Percentiles rank a stretch among this genome's conserved stretches.
These are phyloP conservation scores for Bilobella aurantiaca DNA, from an alignment of 1,140 invertebrate species.

Conservation along the genomic window DNA sequence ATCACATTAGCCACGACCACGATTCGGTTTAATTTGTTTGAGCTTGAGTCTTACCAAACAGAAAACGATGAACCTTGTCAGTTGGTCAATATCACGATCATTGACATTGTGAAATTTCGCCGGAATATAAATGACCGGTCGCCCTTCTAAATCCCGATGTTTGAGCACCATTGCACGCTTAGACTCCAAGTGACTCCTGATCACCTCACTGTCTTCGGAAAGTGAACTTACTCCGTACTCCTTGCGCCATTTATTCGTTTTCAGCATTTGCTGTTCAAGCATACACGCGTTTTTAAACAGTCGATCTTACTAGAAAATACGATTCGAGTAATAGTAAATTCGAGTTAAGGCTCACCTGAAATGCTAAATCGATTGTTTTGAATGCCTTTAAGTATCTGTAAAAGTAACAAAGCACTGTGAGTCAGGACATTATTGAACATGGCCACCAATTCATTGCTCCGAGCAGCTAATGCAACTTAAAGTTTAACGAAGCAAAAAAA, in stretches of 20 bases:
- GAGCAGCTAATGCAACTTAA: too few species aligned
- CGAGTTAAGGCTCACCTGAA: conserved; percentile 48
- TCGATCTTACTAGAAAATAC: too few species aligned
- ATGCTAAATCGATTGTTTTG: conserved; percentile 56
- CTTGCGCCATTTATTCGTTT: conserved; percentile 64
- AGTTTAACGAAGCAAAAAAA: too few species aligned
- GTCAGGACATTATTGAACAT: too few species aligned
- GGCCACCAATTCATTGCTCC: too few species aligned
- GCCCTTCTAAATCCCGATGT: conserved; percentile 56
- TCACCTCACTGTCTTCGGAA: conserved; percentile 47
- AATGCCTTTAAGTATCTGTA: conserved; percentile 58
- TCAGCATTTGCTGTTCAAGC: conserved; percentile 59
- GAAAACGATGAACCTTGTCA: conserved; percentile 63
- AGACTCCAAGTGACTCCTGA: conserved; percentile 49
- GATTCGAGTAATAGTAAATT: too few species aligned
- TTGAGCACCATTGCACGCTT: conserved; percentile 55
- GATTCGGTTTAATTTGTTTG: conserved; percentile 1
- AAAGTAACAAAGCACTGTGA: conserved; percentile 26
- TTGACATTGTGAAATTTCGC: conserved; percentile 61
- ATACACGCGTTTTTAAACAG: too few species aligned
- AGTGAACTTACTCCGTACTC: conserved; percentile 55
- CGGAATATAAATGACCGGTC: conserved; percentile 63
- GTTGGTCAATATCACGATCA: conserved; percentile 58
- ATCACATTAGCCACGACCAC: too few species aligned
- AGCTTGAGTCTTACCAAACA: conserved; percentile 54